These are phyloP conservation scores for Zaprionus tsacasi DNA, from an alignment of 1,140 invertebrate genomes.

Conservation along the genomic window DNA sequence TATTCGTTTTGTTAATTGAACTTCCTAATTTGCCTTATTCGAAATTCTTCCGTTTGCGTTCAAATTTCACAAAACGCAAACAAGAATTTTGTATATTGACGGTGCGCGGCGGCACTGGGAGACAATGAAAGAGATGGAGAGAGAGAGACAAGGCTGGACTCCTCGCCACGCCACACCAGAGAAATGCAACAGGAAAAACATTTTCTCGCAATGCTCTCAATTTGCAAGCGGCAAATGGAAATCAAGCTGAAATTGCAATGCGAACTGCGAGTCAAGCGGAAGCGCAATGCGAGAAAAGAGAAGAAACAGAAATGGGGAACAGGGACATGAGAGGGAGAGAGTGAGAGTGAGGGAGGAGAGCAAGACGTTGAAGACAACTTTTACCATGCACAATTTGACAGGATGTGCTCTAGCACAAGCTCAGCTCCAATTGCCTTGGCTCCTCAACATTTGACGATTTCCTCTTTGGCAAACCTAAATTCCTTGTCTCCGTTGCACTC, in stretches of 20 bases:
- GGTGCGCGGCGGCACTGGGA: neutral
- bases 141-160: neutral
- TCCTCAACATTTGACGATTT: constrained; percentile 37
- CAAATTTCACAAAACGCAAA: constrained; percentile 16
- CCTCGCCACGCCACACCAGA: constrained; percentile 21
- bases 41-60: neutral
- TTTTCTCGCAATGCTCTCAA: constrained; percentile 50
- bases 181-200: constrained; percentile 45
- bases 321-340: neutral
- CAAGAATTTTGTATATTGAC: neutral
- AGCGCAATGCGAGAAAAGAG: neutral
- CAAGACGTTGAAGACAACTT: constrained; percentile 42
- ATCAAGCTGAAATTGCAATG: constrained; percentile 64
- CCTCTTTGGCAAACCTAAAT: constrained; percentile 16
- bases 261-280: constrained; percentile 34
- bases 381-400: constrained; percentile 34
- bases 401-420: constrained; percentile 30
- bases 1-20: constrained; percentile 38
- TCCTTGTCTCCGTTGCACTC: neutral
- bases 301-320: neutral
- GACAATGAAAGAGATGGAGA: neutral
- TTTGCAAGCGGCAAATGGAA: constrained; percentile 61
- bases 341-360: neutral
- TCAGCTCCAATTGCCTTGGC: constrained; percentile 27
- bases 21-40: constrained; percentile 35